Evolutionary conservation across 2,113 vertebrate species (phyloP), one percentile per base, ranked within the genome.

Genomic region (Misgurnus anguillicaudatus): DNA sequence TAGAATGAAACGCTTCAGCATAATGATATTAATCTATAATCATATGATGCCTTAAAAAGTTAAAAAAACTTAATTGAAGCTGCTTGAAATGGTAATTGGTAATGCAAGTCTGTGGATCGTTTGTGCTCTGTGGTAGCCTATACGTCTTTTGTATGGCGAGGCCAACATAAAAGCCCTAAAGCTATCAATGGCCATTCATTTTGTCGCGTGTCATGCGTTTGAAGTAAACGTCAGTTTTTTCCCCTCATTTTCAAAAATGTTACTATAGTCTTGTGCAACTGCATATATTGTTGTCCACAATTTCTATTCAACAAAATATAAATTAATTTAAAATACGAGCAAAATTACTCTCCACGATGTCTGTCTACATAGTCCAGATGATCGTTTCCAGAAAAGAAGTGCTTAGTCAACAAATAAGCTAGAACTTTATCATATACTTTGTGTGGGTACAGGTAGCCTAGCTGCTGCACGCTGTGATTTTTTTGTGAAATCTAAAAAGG

Each of bases 121-220:
- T n/a, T n/a, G n/a, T 7, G 48, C 48, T 51, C 73, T 60, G 78
- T 83, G 83, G 75, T 82, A n/a, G n/a, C n/a, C n/a, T n/a, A 84
- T 73, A 75, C 68, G 72, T 47, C 70, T 67, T 83, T 84, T 88
- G 84, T 86, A 67, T 24, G 55, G 42, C 10, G 58, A 60, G 68
- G 77, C 62, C 81, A 79, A 74, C 51, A 31, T 64, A 47, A 69
- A 63, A 79, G 75, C 42, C 61, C 68, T 77, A 71, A 75, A 71
- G 38, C 19, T 21, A 31, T 79, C 72, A 77, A 38, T 61, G 19
- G 39, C 66, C 53, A 73, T 82, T 74, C 64, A 71, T 61, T 42
- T 13, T 65, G 83, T 87, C 82, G 78, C 86, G 82, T 86, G 84
- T 83, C 84, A 13, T 48, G 58, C 45, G 38, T 74, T 61, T 66